Evolutionary conservation across 1,140 invertebrate species (phyloP), one percentile per base, ranked within the genome.

Genomic region (Hirudo medicinalis): DNA sequence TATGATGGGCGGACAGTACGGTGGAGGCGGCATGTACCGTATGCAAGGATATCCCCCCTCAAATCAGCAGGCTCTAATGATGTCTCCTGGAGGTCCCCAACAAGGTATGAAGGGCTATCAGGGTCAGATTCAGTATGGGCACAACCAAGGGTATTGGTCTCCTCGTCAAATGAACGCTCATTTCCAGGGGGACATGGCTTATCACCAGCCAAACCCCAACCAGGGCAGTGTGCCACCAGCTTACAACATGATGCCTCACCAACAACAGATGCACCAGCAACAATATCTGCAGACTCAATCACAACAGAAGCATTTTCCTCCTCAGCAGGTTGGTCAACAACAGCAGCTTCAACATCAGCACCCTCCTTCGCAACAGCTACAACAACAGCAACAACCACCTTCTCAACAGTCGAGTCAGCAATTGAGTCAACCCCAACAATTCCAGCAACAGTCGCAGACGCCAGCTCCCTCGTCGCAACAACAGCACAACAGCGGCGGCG

Each of bases 251-350:
- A 66, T 73, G 70, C 49, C 36, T 17, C 43, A 55, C n/a, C 72
- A 40, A 17, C 72, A 40, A 17, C 72, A 68, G n/a, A 67, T 71
- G 70, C 57, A 60, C 20, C 69, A 49, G 43, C 43, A 70, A 25
- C 69, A 70, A 25, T 49, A 72, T 32, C 36, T 29, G 67, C 72
- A 69, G 11, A 76, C 76, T 63, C 68, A 29, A 60, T 72, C 53
- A 68, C 76, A 57, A 75, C 74, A 68, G 53, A 74, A 60, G 72
- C 77, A 55, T 19, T 74, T 55, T 53, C 72, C 60, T 19, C 72
- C 71, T n/a, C 70, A 67, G 22, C 70, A 69, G 25, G 71, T 54
- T n/a, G 53, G 67, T 6, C 74, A 66, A 54, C 75, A 75, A 63
- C 69, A 70, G 29, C 53, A 49, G 43, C 53, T 32, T 63, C 57